These are phyloP conservation scores for Eucidaris tribuloides DNA, from an alignment of 35 echinoderm and acorn worm genomes.

Conservation along the genomic window DNA sequence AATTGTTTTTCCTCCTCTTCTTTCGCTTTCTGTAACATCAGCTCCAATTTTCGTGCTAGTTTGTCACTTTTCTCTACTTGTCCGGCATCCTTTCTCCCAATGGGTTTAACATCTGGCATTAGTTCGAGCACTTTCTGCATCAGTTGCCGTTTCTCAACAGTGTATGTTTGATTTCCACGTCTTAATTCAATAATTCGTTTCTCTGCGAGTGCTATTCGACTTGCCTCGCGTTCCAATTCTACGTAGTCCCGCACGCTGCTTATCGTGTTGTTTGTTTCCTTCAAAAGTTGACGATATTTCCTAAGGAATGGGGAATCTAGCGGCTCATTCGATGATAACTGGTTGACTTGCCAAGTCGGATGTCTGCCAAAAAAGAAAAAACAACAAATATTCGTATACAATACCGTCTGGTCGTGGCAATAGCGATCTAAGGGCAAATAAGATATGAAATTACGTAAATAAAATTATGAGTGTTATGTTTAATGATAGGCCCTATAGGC, in stretches of 20 bases:
- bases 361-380: neutral
- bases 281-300: neutral
- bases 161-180: neutral
- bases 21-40: too few species aligned
- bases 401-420: too few species aligned
- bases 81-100: neutral
- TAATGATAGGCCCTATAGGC: too few species aligned
- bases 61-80: too few species aligned
- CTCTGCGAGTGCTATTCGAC: neutral
- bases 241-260: slow-evolving; percentile 10
- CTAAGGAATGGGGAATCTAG: slow-evolving; percentile 10
- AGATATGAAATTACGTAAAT: too few species aligned
- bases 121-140: slow-evolving; percentile 26
- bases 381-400: neutral
- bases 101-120: neutral
- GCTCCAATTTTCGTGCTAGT: too few species aligned
- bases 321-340: neutral
- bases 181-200: neutral
- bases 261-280: neutral
- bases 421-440: too few species aligned
- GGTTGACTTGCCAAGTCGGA: neutral
- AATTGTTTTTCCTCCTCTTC: too few species aligned
- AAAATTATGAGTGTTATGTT: too few species aligned
- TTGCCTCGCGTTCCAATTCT: neutral
- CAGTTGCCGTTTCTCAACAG: neutral